Conservation (phyloP, 2,113 vertebrate genomes). For the Motacilla tschutschensis region DNA sequence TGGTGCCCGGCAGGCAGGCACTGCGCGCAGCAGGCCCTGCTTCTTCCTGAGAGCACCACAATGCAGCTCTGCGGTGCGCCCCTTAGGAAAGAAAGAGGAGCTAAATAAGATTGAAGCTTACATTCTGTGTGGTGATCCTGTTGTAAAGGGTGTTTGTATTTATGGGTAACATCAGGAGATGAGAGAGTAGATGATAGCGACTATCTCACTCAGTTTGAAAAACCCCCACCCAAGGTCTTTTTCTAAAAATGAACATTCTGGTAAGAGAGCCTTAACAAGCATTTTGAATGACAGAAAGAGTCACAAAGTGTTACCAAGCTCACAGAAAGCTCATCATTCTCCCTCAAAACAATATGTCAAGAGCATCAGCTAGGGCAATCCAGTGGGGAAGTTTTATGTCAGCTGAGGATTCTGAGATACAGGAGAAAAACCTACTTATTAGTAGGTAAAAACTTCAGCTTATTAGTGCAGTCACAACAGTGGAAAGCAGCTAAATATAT, state of each 20-base stretch:
- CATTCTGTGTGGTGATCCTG: not conserved
- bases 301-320: not conserved
- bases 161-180: not conserved
- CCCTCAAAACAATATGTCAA: not conserved
- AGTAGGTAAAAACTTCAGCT: not conserved
- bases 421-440: not conserved
- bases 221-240: not conserved
- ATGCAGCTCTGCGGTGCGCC: not conserved
- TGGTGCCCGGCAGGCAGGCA: not conserved
- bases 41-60: not conserved
- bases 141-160: not conserved
- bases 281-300: not conserved
- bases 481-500: not conserved
- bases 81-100: not conserved
- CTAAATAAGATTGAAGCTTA: not conserved
- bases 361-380: not conserved
- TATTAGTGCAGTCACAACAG: not conserved
- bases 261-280: not conserved
- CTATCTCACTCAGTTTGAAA: not conserved
- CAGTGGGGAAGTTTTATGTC: not conserved
- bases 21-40: not conserved
- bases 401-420: not conserved
- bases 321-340: not conserved
- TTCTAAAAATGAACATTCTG: not conserved
- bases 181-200: not conserved